These are phyloP conservation scores for Pachyrhynchus sulphureomaculatus DNA, from an alignment of 1,140 invertebrate species.

Conservation along the genomic window DNA sequence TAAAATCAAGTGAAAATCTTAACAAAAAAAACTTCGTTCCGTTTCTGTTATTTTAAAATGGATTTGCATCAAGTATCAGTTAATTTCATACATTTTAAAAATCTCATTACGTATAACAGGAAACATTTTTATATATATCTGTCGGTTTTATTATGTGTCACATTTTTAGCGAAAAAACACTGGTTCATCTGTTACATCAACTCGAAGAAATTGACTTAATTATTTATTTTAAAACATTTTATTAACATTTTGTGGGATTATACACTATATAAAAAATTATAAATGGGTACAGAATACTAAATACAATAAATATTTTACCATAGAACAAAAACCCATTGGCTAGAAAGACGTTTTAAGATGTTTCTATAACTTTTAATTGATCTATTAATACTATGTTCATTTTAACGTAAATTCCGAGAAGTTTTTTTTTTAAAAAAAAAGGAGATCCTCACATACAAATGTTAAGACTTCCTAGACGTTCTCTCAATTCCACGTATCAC, in stretches of 20 bases:
- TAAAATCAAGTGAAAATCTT: too few relatives aligned
- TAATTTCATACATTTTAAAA: too few relatives aligned
- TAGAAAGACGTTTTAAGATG: constrained; percentile 20
- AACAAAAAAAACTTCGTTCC: too few relatives aligned
- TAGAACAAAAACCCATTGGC: constrained; percentile 26
- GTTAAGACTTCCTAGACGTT: constrained; percentile 18
- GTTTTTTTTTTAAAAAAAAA: constrained; percentile 9
- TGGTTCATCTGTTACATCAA: not conserved
- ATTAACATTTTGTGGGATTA: constrained; percentile 16
- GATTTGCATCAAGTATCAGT: too few relatives aligned
- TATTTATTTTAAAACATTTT: constrained; percentile 10
- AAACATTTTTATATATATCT: too few relatives aligned
- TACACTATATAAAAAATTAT: constrained; percentile 11
- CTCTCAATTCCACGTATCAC: constrained; percentile 46
- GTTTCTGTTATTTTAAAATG: too few relatives aligned
- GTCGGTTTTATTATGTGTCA: too few relatives aligned
- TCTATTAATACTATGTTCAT: not conserved
- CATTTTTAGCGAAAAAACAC: not conserved
- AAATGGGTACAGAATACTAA: constrained; percentile 22
- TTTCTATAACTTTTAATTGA: constrained; percentile 14
- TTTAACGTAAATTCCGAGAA: constrained; percentile 14
- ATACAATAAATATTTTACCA: constrained; percentile 36
- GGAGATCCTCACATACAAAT: constrained; percentile 23
- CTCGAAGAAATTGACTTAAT: constrained; percentile 13
- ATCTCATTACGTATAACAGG: too few relatives aligned